Base-by-base conservation (phyloP, 2,113 vertebrate genomes). In the Platysternon megacephalum region DNA sequence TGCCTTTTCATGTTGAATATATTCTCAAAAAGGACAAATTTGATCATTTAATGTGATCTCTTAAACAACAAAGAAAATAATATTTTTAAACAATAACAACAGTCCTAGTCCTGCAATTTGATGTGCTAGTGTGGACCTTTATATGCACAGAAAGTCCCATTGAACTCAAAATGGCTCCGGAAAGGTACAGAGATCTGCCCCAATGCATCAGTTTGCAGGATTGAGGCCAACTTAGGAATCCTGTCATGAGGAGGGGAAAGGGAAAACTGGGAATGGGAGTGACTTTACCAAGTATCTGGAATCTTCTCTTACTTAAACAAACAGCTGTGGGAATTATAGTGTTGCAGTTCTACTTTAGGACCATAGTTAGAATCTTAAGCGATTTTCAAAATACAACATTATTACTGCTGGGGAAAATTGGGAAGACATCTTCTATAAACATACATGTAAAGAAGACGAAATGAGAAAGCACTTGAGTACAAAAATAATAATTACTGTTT, bases 311-410 rank as follows among this genome's bases (percentile, higher is more conserved):
- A 49, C 74, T 76, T 87, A 46, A 86, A 90, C 86, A 49, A 35
- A 39, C 39, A 87, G 35, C 7, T 92, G 51, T 74, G 49, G n/a
- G 90, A 85, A 90, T 51, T 22, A 55, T 8, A 61, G 7, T 56
- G 5, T 82, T 92, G 93, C n/a, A 39, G 3, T 96, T 96, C 58
- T 90, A 17, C n/a, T 87, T 91, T 79, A 51, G 39, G 26, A 44
- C 24, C 3, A 8, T 6, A 39, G 84, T 17, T 79, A 19, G 39
- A 90, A 11, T 68, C 35, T 46, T 72, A 13, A 53, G 3, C 56
- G 49, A 68, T 79, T 87, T 49, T 24, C 74, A 83, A 91, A 82
- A 52, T 16, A 1, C 2, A 83, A 5, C 5, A 16, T 48, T 84
- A 56, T 17, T 93, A 80, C 51, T 79, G 58, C 48, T 39, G 9